phyloP scores from a whole-genome alignment of 1,140 invertebrate genomes.

The Teleopsis dalmanni region DNA sequence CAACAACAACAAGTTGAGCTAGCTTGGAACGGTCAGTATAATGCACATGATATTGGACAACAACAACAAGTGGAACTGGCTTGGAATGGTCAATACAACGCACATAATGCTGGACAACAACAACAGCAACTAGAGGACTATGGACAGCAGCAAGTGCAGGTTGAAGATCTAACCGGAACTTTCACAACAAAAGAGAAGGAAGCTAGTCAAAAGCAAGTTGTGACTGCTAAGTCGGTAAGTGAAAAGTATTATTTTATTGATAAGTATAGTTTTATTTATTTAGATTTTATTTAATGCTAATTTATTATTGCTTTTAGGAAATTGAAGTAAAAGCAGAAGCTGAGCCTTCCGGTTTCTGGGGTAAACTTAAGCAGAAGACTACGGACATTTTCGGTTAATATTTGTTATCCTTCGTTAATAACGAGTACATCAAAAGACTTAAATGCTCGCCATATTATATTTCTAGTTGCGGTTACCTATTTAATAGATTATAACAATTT shows the following conservation, averaged over 20 bases:
- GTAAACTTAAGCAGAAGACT: slow-evolving; percentile 19
- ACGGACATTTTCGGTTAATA: slow-evolving; percentile 20
- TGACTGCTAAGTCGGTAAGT: slow-evolving; percentile 15
- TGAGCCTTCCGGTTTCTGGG: slow-evolving; percentile 9
- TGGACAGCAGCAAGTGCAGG: slow-evolving; percentile 18
- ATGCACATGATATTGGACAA: slow-evolving; percentile 13
- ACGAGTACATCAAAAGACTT: too few species aligned
- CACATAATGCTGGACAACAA: slow-evolving; percentile 5
- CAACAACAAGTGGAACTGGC: slow-evolving; percentile 15
- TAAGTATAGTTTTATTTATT: not conserved
- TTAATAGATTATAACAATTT: too few species aligned
- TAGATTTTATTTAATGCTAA: not conserved
- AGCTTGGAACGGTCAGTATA: not conserved
- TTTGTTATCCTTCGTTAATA: too few species aligned
- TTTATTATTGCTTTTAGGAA: slow-evolving; percentile 6
- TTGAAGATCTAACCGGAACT: slow-evolving; percentile 17
- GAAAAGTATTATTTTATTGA: not conserved
- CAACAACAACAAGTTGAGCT: slow-evolving; percentile 6
- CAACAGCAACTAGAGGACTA: slow-evolving; percentile 13
- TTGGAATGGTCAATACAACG: slow-evolving; percentile 2
- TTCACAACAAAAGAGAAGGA: slow-evolving; percentile 1
- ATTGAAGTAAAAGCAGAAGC: slow-evolving; percentile 15
- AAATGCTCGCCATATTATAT: too few species aligned
- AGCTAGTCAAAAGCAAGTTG: slow-evolving; percentile 16
- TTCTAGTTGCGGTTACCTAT: too few species aligned